phyloP scores from a whole-genome alignment of 2,888 invertebrate genomes.

The Hypena proboscidalis region DNA sequence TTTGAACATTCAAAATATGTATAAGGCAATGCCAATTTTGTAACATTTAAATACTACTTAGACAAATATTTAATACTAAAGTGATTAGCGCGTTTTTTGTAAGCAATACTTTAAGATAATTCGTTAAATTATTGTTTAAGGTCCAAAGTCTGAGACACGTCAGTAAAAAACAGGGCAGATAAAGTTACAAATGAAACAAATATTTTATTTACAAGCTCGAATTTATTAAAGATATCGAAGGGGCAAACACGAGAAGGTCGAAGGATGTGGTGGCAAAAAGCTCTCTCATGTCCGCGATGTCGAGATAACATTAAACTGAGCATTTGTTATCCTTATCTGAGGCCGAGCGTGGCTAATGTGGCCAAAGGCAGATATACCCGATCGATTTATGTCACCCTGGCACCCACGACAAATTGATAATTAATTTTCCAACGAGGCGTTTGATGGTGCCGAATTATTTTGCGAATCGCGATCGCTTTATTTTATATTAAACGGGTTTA shows the following conservation, averaged over 20 bases:
- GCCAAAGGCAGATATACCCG: constrained; percentile 77
- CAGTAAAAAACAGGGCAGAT: constrained; percentile 25
- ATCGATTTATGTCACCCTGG: constrained; percentile 84
- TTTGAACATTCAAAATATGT: too few species aligned
- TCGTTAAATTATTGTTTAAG: constrained; percentile 12
- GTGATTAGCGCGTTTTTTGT: constrained; percentile 23
- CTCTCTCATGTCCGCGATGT: constrained; percentile 83
- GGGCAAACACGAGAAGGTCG: constrained; percentile 66
- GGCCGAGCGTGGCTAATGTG: constrained; percentile 83
- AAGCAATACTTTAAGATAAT: too few species aligned
- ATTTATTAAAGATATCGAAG: constrained; percentile 55
- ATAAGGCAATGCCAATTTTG: too few species aligned
- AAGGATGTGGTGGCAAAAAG: constrained; percentile 83
- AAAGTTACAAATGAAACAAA: constrained; percentile 37
- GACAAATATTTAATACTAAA: constrained; percentile 13
- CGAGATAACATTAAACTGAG: constrained; percentile 84
- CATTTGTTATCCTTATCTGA: constrained; percentile 84
- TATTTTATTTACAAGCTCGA: constrained; percentile 41
- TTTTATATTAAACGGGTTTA: constrained; percentile 60
- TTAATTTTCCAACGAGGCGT: constrained; percentile 79
- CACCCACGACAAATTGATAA: constrained; percentile 85
- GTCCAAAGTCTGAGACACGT: constrained; percentile 1
- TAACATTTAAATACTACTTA: too few species aligned
- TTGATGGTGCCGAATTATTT: constrained; percentile 82
- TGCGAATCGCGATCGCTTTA: constrained; percentile 55